These are phyloP conservation scores for Fragum fragum DNA, from an alignment of 2,888 invertebrate species.

Conservation along the genomic window DNA sequence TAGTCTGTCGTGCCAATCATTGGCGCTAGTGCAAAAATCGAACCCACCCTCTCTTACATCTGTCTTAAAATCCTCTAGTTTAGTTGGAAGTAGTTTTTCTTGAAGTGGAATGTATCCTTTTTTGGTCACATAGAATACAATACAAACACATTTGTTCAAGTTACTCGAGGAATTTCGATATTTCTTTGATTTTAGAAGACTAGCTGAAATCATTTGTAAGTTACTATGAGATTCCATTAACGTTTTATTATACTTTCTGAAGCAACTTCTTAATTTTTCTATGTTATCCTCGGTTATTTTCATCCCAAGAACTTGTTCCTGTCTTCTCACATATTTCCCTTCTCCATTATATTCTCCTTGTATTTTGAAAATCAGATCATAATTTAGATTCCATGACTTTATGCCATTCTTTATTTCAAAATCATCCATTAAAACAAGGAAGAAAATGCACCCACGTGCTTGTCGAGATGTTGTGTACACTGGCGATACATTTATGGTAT, in stretches of 20 bases:
- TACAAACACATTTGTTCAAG: neutral
- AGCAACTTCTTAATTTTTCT: neutral
- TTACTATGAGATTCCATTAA: slow-evolving; percentile 16
- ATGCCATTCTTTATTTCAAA: neutral
- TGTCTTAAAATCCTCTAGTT: neutral
- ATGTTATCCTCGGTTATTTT: neutral
- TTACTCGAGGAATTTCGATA: neutral
- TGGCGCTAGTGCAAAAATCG: neutral
- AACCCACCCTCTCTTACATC: slow-evolving; percentile 21
- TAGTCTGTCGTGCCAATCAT: neutral
- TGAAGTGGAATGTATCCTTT: slow-evolving; percentile 12
- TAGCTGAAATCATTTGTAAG: slow-evolving; percentile 16
- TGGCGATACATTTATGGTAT: neutral
- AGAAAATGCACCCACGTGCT: neutral
- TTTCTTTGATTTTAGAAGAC: slow-evolving; percentile 18
- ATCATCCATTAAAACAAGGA: neutral
- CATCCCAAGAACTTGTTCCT: neutral
- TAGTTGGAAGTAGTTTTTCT: neutral
- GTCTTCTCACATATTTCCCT: neutral
- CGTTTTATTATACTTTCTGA: neutral
- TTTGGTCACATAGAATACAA: slow-evolving; percentile 8
- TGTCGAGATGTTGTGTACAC: neutral
- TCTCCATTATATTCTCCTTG: neutral
- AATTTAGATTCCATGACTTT: neutral
- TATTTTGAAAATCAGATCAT: neutral